Evolutionary conservation across 2,888 invertebrate genomes (phyloP).

Genomic region (Xestia sexstrigata): DNA sequence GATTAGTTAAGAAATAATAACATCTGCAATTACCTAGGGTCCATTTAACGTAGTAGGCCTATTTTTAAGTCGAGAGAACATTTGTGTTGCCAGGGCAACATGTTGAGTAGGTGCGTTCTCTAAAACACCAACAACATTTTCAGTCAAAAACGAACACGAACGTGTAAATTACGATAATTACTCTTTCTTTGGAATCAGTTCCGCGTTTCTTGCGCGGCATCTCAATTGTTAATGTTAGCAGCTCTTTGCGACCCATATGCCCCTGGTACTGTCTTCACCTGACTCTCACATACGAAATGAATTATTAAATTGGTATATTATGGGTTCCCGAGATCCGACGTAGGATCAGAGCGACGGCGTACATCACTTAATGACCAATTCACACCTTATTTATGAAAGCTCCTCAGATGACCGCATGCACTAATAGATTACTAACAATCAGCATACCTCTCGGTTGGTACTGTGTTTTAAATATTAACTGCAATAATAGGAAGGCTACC

Average conservation of each 20-base stretch:
- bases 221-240: slow-evolving; percentile 42
- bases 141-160: neutral
- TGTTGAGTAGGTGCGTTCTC: neutral
- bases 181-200: slow-evolving; percentile 19
- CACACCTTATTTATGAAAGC: neutral
- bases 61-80: too few relatives aligned
- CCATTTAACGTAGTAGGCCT: too few relatives aligned
- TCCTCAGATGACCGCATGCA: neutral
- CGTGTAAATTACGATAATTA: slow-evolving; percentile 28
- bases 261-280: neutral
- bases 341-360: neutral
- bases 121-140: neutral
- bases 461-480: neutral
- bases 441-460: neutral
- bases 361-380: neutral
- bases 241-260: neutral
- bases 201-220: slow-evolving; percentile 23
- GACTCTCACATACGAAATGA: neutral
- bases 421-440: neutral
- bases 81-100: neutral
- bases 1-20: neutral
- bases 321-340: too few relatives aligned
- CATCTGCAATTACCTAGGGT: too few relatives aligned
- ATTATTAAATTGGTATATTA: neutral
- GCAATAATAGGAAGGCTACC: neutral